Evolutionary conservation across 2,797 vertebrate genomes (phyloP).

Genomic region (Pteropus rufus): DNA sequence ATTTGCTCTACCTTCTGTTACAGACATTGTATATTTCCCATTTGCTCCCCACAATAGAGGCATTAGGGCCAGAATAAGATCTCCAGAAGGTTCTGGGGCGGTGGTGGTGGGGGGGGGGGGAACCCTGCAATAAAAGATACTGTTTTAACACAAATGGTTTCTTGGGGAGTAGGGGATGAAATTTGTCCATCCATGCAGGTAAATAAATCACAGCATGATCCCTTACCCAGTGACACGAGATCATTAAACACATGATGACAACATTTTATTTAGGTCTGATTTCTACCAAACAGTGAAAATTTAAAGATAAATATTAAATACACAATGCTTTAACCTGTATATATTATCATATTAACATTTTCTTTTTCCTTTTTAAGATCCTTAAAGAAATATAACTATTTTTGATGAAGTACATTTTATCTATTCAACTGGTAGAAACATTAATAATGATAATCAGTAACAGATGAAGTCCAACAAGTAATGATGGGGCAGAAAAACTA

Average conservation of each 20-base stretch:
- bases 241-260: not conserved
- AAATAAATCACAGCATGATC: not conserved
- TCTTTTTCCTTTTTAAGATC: not conserved
- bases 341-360: not conserved
- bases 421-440: not conserved
- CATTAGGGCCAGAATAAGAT: not conserved
- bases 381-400: not conserved
- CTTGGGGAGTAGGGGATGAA: not conserved
- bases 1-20: not conserved
- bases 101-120: too few relatives aligned
- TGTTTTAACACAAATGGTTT: not conserved
- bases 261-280: not conserved
- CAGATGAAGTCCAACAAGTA: not conserved
- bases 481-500: not conserved
- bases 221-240: not conserved
- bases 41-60: not conserved
- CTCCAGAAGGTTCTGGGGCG: not conserved
- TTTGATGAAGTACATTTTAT: not conserved
- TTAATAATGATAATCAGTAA: not conserved
- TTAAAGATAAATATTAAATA: not conserved
- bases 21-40: not conserved
- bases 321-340: conserved; percentile 17
- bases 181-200: not conserved
- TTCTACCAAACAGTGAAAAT: not conserved
- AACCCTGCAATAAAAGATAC: not conserved